Evolutionary conservation across 2,797 vertebrate species (phyloP).

Genomic region (Furcifer pardalis): DNA sequence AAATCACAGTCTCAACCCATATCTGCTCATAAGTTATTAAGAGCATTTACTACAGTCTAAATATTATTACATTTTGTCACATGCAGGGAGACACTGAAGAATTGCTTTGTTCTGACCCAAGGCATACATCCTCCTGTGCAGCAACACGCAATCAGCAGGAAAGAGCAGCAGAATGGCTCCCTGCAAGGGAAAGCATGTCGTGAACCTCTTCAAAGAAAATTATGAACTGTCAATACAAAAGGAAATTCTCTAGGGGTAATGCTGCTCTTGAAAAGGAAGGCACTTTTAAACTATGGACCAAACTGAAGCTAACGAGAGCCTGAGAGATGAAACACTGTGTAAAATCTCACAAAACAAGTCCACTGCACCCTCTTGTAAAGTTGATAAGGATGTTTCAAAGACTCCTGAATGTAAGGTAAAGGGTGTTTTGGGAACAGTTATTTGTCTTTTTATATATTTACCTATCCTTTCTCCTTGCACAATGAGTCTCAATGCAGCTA

Average conservation of each 20-base stretch:
- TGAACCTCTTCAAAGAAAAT: constrained; percentile 16
- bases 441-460: too few relatives aligned
- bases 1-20: too few relatives aligned
- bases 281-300: background rate
- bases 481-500: too few relatives aligned
- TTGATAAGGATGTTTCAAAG: background rate
- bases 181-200: background rate
- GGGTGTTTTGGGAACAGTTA: too few relatives aligned
- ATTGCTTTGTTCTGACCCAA: background rate
- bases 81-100: background rate
- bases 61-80: background rate
- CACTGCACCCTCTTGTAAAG: background rate
- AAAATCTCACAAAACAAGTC: background rate
- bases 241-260: background rate
- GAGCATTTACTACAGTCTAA: background rate
- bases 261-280: background rate
- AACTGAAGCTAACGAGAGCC: constrained; percentile 2
- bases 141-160: background rate
- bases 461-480: too few relatives aligned
- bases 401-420: background rate
- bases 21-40: too few relatives aligned
- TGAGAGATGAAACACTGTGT: background rate
- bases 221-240: constrained; percentile 9
- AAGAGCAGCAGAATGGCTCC: background rate
- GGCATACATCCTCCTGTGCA: background rate